Conservation (phyloP, 2,888 invertebrate genomes). For the Aphodius granarius region DNA sequence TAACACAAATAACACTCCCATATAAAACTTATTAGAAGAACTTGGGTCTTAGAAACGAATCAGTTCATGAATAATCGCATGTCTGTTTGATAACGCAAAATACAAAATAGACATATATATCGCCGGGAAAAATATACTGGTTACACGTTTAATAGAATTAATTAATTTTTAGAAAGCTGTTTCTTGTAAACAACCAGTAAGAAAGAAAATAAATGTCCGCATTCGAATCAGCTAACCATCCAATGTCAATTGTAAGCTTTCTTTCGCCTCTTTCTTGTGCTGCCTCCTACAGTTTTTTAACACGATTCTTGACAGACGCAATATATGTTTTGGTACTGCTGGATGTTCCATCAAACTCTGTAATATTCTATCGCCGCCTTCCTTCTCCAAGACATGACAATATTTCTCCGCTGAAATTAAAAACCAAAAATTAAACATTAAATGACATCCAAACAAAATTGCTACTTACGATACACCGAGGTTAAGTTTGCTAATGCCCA, state of each 20-base stretch:
- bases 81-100: neutral
- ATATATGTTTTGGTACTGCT: constrained; percentile 66
- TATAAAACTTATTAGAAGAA: neutral
- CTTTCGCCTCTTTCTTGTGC: constrained; percentile 21
- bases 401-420: constrained; percentile 81
- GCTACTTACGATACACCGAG: constrained; percentile 81
- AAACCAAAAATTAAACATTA: neutral
- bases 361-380: constrained; percentile 80
- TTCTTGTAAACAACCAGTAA: neutral
- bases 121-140: neutral
- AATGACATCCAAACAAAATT: constrained; percentile 4
- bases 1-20: neutral
- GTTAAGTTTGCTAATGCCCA: constrained; percentile 98
- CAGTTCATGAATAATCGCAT: neutral
- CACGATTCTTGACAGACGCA: constrained; percentile 68
- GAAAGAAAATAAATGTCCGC: neutral
- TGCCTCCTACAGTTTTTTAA: constrained; percentile 63
- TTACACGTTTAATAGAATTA: neutral
- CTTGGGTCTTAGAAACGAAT: neutral
- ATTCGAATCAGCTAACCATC: constrained; percentile 23
- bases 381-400: constrained; percentile 82
- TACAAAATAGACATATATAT: neutral
- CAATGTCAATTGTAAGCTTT: constrained; percentile 18
- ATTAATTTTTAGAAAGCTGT: neutral
- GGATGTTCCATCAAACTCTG: constrained; percentile 65